Evolutionary conservation across 2,797 vertebrate species (phyloP), one percentile per base, ranked within the genome.

Genomic region (Buceros bicornis): DNA sequence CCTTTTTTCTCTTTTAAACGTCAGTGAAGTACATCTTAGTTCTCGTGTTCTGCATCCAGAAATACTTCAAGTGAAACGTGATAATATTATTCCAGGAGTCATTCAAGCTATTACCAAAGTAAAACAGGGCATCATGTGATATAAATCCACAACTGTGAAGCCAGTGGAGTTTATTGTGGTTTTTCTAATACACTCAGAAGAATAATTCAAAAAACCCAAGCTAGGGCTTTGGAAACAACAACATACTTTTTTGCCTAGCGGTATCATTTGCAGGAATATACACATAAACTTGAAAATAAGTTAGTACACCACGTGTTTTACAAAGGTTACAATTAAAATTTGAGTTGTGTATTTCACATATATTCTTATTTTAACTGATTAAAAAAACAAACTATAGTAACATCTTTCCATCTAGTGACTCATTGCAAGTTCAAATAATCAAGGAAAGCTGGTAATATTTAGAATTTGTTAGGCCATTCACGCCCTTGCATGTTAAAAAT

Each of bases 41-140:
- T 91, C 71, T 96, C 87, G n/a, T 90, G 81, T 96, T 97, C 90
- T 81, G 47, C 66, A 95, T 96, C 89, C 87, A 96, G 87, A 96
- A 97, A 82, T 92, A 84, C 85, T 97, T 95, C 74, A 93, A 61
- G 88, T 96, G 96, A 97, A 97, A 97, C 94, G 93, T 8, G 48
- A 50, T 94, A 91, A 51, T 87, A 80, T 84, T 94, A 90, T 66
- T 93, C 42, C 78, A 96, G 77, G 94, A 97, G 72, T 88, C 84
- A 48, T 58, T 97, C 92, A 96, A 95, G 58, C 29, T 72, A 88
- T 95, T 97, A 96, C 65, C 77, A 87, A 60, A 96, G 74, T 77
- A 92, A 96, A 96, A 84, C n/a, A 40, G 65, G 74, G 35, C 61
- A 90, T 83, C 40, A 56, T 58, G 64, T 85, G 76, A 94, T 82